These are phyloP conservation scores for Macrophya annulata DNA, from an alignment of 2,888 invertebrate genomes.

Conservation along the genomic window DNA sequence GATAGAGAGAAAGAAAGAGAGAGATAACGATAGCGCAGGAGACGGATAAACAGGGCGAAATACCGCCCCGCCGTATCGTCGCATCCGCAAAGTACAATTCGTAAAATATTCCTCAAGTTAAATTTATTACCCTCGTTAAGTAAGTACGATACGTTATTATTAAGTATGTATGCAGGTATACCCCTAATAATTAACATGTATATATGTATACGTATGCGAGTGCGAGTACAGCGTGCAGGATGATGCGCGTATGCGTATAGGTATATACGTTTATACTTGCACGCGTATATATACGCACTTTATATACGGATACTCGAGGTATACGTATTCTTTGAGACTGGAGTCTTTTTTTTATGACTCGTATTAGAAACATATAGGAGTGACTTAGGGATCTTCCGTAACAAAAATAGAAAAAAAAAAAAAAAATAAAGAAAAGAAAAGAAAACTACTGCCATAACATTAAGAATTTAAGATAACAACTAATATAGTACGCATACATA, in stretches of 20 bases:
- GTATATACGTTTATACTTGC: background rate
- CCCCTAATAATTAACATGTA: slow-evolving; percentile 1
- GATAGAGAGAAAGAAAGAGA: background rate
- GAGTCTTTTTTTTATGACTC: slow-evolving; percentile 66
- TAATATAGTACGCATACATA: background rate
- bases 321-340: slow-evolving; percentile 69
- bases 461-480: slow-evolving; percentile 27
- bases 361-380: slow-evolving; percentile 64
- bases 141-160: slow-evolving; percentile 18
- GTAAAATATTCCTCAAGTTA: slow-evolving; percentile 10
- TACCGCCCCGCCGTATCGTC: background rate
- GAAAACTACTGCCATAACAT: slow-evolving; percentile 73
- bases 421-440: slow-evolving; percentile 71
- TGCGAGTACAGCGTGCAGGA: background rate
- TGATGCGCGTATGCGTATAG: background rate
- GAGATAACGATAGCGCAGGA: background rate
- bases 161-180: background rate
- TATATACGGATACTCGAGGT: too few relatives aligned
- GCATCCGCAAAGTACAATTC: slow-evolving; percentile 42
- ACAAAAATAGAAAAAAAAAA: slow-evolving; percentile 58
- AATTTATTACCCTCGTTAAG: background rate
- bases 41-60: slow-evolving; percentile 6
- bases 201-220: background rate
- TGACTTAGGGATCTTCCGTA: slow-evolving; percentile 65
- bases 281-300: too few relatives aligned